Conservation (phyloP, 2,113 vertebrate species). For the Pogonocichla stellata region DNA sequence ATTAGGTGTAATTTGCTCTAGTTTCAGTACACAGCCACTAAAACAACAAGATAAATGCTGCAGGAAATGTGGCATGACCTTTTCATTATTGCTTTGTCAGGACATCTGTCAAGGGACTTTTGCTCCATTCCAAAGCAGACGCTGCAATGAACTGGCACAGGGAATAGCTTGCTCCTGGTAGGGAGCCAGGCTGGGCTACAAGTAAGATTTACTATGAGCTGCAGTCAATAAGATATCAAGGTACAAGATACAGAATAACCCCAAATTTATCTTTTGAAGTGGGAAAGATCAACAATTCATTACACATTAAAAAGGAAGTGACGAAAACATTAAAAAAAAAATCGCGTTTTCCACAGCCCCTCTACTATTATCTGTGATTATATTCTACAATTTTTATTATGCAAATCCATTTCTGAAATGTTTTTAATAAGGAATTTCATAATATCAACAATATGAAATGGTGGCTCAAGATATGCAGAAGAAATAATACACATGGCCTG, state of each 20-base stretch:
- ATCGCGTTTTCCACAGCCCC: neutral
- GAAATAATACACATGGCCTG: neutral
- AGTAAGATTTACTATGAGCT: neutral
- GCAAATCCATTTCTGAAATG: neutral
- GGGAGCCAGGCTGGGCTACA: neutral
- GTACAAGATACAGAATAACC: neutral
- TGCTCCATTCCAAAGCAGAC: neutral
- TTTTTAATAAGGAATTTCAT: neutral
- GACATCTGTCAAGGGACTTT: constrained; percentile 42
- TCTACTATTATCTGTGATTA: neutral
- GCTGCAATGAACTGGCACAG: neutral
- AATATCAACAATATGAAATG: neutral
- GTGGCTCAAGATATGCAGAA: neutral
- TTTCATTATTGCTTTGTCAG: constrained; percentile 66
- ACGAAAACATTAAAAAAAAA: neutral
- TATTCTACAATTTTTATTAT: neutral
- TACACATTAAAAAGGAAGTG: neutral
- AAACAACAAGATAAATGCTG: constrained; percentile 53
- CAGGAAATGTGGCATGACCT: constrained; percentile 46
- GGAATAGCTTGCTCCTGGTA: neutral
- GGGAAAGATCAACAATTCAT: neutral
- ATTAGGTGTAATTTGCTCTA: constrained; percentile 51
- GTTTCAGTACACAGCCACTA: constrained; percentile 8
- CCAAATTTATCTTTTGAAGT: neutral
- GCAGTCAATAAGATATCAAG: neutral